phyloP scores from a whole-genome alignment of 1,140 invertebrate genomes.

The Caenorhabditis latens region DNA sequence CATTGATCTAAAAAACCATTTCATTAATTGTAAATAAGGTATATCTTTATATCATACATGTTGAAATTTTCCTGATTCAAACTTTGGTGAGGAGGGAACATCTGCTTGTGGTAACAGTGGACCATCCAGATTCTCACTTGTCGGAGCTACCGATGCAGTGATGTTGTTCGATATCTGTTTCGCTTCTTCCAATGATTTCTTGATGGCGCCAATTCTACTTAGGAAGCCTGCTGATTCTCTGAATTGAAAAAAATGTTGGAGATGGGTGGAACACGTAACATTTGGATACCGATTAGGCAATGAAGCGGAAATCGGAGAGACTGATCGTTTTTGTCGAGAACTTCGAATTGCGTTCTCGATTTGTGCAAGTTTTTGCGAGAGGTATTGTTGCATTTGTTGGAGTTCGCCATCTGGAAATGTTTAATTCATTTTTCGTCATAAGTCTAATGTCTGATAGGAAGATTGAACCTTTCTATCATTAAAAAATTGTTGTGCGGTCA shows the following conservation, averaged over 20 bases:
- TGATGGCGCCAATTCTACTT: conserved; percentile 68
- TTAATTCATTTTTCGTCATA: too few relatives aligned
- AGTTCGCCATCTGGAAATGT: conserved; percentile 44
- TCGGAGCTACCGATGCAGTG: not conserved
- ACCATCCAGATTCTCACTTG: conserved; percentile 54
- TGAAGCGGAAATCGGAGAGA: conserved; percentile 69
- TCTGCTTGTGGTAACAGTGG: conserved; percentile 6
- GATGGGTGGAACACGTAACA: not conserved
- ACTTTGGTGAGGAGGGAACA: not conserved
- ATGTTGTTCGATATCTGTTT: conserved; percentile 54
- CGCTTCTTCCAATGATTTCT: conserved; percentile 57
- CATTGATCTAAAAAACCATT: conserved; percentile 70
- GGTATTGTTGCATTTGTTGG: conserved; percentile 49
- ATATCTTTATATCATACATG: not conserved
- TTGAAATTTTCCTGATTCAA: conserved; percentile 63
- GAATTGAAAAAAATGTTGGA: not conserved
- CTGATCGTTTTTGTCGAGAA: conserved; percentile 51
- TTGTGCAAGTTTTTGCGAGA: conserved; percentile 51
- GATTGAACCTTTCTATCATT: not conserved
- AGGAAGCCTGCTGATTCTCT: conserved; percentile 67
- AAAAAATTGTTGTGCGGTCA: not conserved
- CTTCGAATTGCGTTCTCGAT: conserved; percentile 37
- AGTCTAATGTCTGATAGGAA: too few relatives aligned
- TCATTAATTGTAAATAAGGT: not conserved
- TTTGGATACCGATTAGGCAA: conserved; percentile 67